A percentile compares a stretch with the other conserved stretches of the same genome.
phyloP scores from a whole-genome alignment of 2,888 invertebrate species.

The Neria commutata region DNA sequence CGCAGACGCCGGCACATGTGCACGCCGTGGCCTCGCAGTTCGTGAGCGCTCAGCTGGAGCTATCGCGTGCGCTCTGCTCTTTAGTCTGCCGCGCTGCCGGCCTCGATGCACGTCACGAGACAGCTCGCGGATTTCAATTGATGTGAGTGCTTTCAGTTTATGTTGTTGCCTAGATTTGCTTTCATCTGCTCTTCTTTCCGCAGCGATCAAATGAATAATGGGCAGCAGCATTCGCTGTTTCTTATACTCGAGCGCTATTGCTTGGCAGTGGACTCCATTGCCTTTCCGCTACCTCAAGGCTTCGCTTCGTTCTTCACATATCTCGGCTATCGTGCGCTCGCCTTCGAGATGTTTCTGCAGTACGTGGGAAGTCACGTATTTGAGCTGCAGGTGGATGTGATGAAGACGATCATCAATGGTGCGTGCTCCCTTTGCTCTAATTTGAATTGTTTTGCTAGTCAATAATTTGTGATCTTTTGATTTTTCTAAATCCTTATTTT shows the following conservation, averaged over 20 bases:
- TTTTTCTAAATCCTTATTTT: neutral
- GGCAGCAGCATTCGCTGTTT: constrained; percentile 75
- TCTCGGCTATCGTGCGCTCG: constrained; percentile 79
- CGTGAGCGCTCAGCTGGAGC: constrained; percentile 81
- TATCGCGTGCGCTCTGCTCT: constrained; percentile 78
- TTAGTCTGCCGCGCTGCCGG: constrained; percentile 73
- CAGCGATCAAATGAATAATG: constrained; percentile 77
- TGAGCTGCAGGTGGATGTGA: constrained; percentile 85
- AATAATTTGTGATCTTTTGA: neutral
- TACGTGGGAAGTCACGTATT: constrained; percentile 84
- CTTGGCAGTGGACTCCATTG: constrained; percentile 77
- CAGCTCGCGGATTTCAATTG: constrained; percentile 77
- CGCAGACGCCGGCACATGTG: constrained; percentile 73
- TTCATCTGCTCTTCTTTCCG: constrained; percentile 27
- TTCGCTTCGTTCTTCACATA: constrained; percentile 90
- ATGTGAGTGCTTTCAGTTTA: constrained; percentile 67
- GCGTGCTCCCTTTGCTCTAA: constrained; percentile 32
- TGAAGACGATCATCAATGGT: constrained; percentile 84
- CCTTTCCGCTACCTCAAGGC: constrained; percentile 84
- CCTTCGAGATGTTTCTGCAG: constrained; percentile 80
- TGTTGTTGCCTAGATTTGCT: neutral
- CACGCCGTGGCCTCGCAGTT: constrained; percentile 83
- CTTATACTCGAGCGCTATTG: constrained; percentile 82
- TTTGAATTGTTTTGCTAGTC: neutral
- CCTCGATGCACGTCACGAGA: constrained; percentile 71